Evolutionary conservation across 30 jellyfish, hydroid and myxozoan species (phyloP).

Genomic region (Chrysaora quinquecirrha): DNA sequence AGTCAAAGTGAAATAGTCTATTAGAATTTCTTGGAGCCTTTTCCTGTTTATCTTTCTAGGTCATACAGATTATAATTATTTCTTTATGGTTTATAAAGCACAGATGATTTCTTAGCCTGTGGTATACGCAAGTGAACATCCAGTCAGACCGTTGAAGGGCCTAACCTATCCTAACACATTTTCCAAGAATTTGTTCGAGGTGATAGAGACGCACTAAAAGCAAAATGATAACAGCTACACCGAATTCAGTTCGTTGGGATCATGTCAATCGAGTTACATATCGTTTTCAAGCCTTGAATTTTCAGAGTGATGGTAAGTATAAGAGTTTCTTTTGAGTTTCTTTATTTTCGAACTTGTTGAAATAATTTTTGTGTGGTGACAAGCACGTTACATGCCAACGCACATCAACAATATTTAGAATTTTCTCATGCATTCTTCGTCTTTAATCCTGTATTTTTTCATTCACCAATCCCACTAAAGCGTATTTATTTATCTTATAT

Average conservation of each 20-base stretch:
- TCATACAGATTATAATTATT: background rate
- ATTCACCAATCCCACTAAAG: too few species aligned
- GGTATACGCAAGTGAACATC: background rate
- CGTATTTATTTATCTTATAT: too few species aligned
- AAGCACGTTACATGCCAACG: background rate
- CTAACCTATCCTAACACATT: too few species aligned
- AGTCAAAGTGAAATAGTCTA: too few species aligned
- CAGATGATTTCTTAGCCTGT: background rate
- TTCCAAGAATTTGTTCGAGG: too few species aligned
- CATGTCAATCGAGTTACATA: conserved; percentile 91
- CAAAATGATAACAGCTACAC: conserved; percentile 93
- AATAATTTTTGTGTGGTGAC: too few species aligned
- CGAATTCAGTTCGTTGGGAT: conserved; percentile 96
- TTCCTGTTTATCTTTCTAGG: background rate
- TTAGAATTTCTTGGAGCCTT: background rate
- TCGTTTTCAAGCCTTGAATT: conserved; percentile 89
- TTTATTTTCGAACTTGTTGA: too few species aligned
- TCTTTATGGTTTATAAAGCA: background rate
- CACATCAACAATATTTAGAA: background rate
- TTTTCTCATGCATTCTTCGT: background rate
- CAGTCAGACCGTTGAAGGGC: conserved; percentile 1
- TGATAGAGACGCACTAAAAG: conserved; percentile 1
- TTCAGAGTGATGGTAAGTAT: conserved; percentile 89
- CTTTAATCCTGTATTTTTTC: background rate
- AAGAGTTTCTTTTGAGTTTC: too few species aligned